Evolutionary conservation across 2,113 vertebrate species (phyloP).

Genomic region (Mesitornis unicolor): DNA sequence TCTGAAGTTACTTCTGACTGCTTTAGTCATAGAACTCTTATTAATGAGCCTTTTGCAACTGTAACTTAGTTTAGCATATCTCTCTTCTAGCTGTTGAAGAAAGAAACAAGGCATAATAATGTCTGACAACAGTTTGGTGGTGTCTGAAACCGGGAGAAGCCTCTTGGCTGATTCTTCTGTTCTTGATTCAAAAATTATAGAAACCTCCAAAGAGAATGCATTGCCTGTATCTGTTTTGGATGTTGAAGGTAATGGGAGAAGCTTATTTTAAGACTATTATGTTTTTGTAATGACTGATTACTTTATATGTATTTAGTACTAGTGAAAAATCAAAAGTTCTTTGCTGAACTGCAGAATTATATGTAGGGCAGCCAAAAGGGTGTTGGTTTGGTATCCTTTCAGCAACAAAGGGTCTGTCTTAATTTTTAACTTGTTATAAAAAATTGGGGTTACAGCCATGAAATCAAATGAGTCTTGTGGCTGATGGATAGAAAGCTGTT

Average conservation of each 20-base stretch:
- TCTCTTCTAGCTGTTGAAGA: conserved; percentile 30
- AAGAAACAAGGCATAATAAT: conserved; percentile 63
- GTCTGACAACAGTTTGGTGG: conserved; percentile 85
- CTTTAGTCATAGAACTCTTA: background rate
- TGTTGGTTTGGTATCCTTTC: background rate
- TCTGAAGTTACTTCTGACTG: background rate
- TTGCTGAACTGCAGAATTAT: background rate
- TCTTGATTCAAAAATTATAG: conserved; percentile 86
- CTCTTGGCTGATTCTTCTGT: conserved; percentile 88
- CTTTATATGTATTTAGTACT: background rate
- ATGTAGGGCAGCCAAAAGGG: background rate
- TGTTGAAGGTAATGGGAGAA: conserved; percentile 78
- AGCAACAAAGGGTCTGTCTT: background rate
- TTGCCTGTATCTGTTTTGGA: conserved; percentile 70
- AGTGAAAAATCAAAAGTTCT: background rate
- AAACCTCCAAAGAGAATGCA: conserved; percentile 84
- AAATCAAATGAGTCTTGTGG: background rate
- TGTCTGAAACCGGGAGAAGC: conserved; percentile 77
- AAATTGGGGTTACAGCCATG: background rate
- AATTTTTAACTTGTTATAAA: background rate
- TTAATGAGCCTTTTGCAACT: background rate
- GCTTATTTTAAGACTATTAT: background rate
- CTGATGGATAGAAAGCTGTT: background rate
- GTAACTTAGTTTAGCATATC: background rate
- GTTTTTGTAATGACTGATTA: background rate